A percentile compares a stretch with the other conserved stretches of the same genome.
phyloP scores from a whole-genome alignment of 2,113 vertebrate species.

The Pao palembangensis region DNA sequence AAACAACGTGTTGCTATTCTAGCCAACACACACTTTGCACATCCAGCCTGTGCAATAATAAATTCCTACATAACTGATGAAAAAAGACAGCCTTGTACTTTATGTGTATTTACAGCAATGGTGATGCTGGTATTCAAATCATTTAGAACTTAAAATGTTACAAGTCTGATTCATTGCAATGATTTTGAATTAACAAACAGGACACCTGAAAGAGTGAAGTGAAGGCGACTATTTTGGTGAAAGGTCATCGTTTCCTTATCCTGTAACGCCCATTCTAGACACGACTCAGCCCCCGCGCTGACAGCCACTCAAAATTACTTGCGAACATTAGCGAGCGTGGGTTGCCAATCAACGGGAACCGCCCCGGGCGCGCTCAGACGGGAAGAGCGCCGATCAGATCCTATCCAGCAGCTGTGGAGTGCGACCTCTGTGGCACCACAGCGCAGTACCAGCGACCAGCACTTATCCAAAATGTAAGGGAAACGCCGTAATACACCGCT shows the following conservation, averaged over 20 bases:
- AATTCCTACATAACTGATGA: too few relatives aligned
- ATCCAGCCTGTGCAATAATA: too few relatives aligned
- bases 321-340: conserved; percentile 43
- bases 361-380: conserved; percentile 39
- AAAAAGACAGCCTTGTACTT: too few relatives aligned
- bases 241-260: not conserved
- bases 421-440: conserved; percentile 24
- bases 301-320: conserved; percentile 15
- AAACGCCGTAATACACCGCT: conserved; percentile 27
- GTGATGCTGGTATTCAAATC: too few relatives aligned
- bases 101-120: too few relatives aligned
- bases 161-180: too few relatives aligned
- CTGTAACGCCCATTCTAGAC: conserved; percentile 14
- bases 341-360: conserved; percentile 61
- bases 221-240: not conserved
- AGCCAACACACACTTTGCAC: too few relatives aligned
- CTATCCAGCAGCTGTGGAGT: conserved; percentile 46
- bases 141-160: too few relatives aligned
- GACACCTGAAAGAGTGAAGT: not conserved
- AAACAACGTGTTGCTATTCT: too few relatives aligned
- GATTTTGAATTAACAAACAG: too few relatives aligned
- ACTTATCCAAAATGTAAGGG: conserved; percentile 59
- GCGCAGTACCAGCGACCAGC: conserved; percentile 12
- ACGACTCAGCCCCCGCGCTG: conserved; percentile 18
- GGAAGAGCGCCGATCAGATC: conserved; percentile 43